Conservation (phyloP, 2,797 vertebrate genomes). For the Pipistrellus kuhlii region DNA sequence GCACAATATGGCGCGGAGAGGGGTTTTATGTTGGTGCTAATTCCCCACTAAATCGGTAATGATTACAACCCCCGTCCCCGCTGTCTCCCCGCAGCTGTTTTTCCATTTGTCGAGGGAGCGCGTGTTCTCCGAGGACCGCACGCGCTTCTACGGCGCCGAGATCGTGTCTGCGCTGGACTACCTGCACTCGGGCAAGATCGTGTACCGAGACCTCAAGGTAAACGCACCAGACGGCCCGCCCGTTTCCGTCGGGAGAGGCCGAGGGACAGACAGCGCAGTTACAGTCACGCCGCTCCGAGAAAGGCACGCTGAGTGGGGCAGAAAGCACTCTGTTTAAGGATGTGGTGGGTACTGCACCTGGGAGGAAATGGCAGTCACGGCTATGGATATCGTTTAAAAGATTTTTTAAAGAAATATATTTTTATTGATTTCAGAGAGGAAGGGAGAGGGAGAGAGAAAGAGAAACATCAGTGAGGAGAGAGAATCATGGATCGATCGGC, state of each 20-base stretch:
- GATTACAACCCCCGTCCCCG: slow-evolving; percentile 99
- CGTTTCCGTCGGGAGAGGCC: slow-evolving; percentile 81
- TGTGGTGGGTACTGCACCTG: slow-evolving; percentile 57
- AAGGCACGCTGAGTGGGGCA: slow-evolving; percentile 75
- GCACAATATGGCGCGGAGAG: slow-evolving; percentile 99
- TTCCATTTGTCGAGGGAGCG: slow-evolving; percentile 99
- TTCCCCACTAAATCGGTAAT: slow-evolving; percentile 99
- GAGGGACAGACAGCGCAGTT: slow-evolving; percentile 90
- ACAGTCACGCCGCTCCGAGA: slow-evolving; percentile 87
- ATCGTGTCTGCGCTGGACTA: slow-evolving; percentile 98
- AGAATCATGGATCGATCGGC: no score
- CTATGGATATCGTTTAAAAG: neutral
- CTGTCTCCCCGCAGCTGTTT: slow-evolving; percentile 99
- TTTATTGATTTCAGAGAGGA: no score
- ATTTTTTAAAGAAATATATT: no score
- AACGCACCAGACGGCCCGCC: slow-evolving; percentile 89
- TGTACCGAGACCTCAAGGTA: slow-evolving; percentile 99
- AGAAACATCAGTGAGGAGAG: no score
- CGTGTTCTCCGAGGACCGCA: slow-evolving; percentile 99
- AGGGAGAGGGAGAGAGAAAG: no score
- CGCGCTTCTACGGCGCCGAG: slow-evolving; percentile 98
- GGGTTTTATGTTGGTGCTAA: slow-evolving; percentile 99
- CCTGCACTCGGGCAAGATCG: slow-evolving; percentile 98
- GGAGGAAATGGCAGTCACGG: slow-evolving; percentile 60
- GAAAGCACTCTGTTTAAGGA: slow-evolving; percentile 59